Evolutionary conservation across 2,888 invertebrate species (phyloP).

Genomic region (Pterostichus madidus): DNA sequence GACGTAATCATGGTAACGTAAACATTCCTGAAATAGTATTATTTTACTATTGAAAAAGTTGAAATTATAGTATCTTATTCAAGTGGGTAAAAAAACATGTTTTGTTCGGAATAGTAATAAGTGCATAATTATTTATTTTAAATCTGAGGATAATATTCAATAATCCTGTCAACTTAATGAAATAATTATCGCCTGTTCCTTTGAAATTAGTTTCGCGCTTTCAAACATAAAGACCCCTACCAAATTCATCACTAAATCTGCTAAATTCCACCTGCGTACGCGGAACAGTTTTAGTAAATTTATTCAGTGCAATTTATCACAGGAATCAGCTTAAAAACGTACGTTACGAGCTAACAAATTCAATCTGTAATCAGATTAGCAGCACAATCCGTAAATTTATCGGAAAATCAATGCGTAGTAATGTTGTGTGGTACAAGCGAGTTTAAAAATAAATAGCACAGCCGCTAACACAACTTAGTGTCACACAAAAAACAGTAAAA

Average conservation of each 20-base stretch:
- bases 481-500: neutral
- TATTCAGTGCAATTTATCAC: conserved; percentile 53
- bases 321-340: conserved; percentile 56
- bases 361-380: conserved; percentile 63
- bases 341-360: conserved; percentile 59
- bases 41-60: too few species aligned
- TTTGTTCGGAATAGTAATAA: too few species aligned
- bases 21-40: too few species aligned
- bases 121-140: too few species aligned
- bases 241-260: conserved; percentile 13
- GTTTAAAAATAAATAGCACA: conserved; percentile 60
- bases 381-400: conserved; percentile 59
- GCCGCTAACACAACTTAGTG: conserved; percentile 51
- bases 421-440: conserved; percentile 42
- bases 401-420: conserved; percentile 60
- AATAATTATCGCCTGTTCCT: neutral
- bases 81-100: too few species aligned
- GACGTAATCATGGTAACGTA: too few species aligned
- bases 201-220: neutral
- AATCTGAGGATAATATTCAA: neutral
- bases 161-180: neutral
- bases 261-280: conserved; percentile 36
- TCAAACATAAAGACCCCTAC: conserved; percentile 10
- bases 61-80: too few species aligned
- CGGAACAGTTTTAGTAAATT: conserved; percentile 51